Conservation (phyloP, 35 echinoderm and acorn worm genomes). For the Apostichopus californicus region DNA sequence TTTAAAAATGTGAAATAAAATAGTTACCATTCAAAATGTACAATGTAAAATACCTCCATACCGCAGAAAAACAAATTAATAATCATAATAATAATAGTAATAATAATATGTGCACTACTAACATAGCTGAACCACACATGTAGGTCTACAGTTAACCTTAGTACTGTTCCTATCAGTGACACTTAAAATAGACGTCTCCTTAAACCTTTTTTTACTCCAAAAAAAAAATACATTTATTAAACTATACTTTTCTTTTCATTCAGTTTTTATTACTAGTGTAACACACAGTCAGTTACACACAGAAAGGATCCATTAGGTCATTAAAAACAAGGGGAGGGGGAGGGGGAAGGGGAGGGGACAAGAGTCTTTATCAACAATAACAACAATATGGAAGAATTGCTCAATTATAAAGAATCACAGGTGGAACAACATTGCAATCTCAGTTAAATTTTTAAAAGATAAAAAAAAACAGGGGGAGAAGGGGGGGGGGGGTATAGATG, state of each 20-base stretch:
- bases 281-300: too few species aligned
- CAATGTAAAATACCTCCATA: constrained; percentile 15
- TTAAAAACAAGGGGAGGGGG: too few species aligned
- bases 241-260: too few species aligned
- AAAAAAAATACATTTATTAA: too few species aligned
- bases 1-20: not conserved
- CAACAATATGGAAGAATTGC: not conserved
- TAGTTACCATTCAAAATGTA: constrained; percentile 23
- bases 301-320: too few species aligned
- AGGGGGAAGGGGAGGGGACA: too few species aligned
- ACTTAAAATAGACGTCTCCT: not conserved
- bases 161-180: constrained; percentile 9
- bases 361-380: not conserved
- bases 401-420: not conserved
- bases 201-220: not conserved
- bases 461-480: not conserved
- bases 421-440: not conserved
- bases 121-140: not conserved
- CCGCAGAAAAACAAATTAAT: not conserved
- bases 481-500: too few species aligned
- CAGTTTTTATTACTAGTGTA: too few species aligned
- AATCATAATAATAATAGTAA: not conserved
- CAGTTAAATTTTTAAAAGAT: not conserved
- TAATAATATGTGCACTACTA: not conserved
- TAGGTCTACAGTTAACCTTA: not conserved